phyloP scores from a whole-genome alignment of 2,797 vertebrate genomes.

The Decapterus maruadsi region DNA sequence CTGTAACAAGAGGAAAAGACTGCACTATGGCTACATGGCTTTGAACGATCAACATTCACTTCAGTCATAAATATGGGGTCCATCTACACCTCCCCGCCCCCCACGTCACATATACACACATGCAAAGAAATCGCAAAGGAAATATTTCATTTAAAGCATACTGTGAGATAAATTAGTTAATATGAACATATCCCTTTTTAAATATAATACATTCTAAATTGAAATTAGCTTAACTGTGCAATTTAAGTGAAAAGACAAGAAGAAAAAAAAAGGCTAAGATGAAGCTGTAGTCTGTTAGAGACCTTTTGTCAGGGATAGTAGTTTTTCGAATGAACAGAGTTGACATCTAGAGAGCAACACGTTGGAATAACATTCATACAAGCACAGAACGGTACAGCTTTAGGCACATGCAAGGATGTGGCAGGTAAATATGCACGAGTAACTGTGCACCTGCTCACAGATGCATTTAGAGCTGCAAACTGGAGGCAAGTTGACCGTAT shows the following conservation, averaged over 20 bases:
- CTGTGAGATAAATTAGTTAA: slow-evolving; percentile 67
- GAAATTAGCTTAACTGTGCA: slow-evolving; percentile 73
- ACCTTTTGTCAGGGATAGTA: slow-evolving; percentile 69
- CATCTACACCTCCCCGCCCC: slow-evolving; percentile 28
- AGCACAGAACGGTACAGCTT: slow-evolving; percentile 56
- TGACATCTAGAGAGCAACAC: slow-evolving; percentile 50
- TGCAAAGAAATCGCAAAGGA: slow-evolving; percentile 58
- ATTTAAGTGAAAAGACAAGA: slow-evolving; percentile 57
- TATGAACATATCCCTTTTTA: slow-evolving; percentile 77
- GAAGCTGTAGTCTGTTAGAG: slow-evolving; percentile 59
- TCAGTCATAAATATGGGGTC: slow-evolving; percentile 68
- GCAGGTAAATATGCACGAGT: slow-evolving; percentile 46
- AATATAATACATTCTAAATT: slow-evolving; percentile 77
- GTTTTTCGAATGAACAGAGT: slow-evolving; percentile 31
- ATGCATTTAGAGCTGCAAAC: slow-evolving; percentile 62
- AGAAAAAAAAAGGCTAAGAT: slow-evolving; percentile 16
- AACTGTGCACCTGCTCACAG: slow-evolving; percentile 51
- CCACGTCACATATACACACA: slow-evolving; percentile 56
- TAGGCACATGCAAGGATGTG: slow-evolving; percentile 74
- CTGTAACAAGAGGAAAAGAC: slow-evolving; percentile 45
- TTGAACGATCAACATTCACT: slow-evolving; percentile 78
- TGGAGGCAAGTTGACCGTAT: slow-evolving; percentile 39
- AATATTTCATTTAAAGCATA: slow-evolving; percentile 70
- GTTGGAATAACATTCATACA: slow-evolving; percentile 53
- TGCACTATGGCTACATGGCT: slow-evolving; percentile 63